phyloP scores from a whole-genome alignment of 2,888 invertebrate genomes.

The Melinopterus prodromus region DNA sequence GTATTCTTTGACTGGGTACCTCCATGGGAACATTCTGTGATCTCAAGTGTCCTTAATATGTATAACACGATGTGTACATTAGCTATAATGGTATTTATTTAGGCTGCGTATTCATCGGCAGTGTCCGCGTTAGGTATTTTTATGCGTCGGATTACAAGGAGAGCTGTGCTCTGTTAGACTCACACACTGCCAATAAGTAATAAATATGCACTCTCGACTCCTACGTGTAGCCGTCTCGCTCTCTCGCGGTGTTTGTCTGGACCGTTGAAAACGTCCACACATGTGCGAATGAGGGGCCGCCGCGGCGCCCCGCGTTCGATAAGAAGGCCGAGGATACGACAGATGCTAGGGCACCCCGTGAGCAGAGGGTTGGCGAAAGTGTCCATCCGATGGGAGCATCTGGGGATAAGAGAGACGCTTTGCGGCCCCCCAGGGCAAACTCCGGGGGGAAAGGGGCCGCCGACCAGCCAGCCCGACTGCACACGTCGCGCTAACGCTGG shows the following conservation, averaged over 20 bases:
- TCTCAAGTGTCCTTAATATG: neutral
- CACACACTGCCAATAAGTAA: conserved; percentile 52
- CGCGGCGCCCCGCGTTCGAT: conserved; percentile 27
- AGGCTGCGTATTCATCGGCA: conserved; percentile 6
- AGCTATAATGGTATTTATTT: conserved; percentile 28
- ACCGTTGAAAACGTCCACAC: conserved; percentile 33
- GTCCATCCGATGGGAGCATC: conserved; percentile 27
- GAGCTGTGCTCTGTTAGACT: conserved; percentile 46
- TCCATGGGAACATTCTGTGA: neutral
- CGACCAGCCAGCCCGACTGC: conserved; percentile 40
- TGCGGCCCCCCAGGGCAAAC: conserved; percentile 41
- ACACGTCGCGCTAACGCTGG: conserved; percentile 44
- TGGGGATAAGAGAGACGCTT: conserved; percentile 36
- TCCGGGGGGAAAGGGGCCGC: conserved; percentile 41
- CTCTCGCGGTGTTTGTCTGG: conserved; percentile 34
- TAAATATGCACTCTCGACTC: conserved; percentile 53
- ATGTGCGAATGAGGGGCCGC: conserved; percentile 39
- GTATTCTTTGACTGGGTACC: neutral
- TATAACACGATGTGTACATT: conserved; percentile 15
- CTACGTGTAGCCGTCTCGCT: conserved; percentile 43
- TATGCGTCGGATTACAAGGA: conserved; percentile 44
- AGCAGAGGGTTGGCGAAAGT: conserved; percentile 24
- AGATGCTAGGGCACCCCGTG: conserved; percentile 23
- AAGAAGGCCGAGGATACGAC: neutral
- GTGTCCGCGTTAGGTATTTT: conserved; percentile 39